Conservation (phyloP, 1,140 invertebrate species). For the Hypsibius dujardini region DNA sequence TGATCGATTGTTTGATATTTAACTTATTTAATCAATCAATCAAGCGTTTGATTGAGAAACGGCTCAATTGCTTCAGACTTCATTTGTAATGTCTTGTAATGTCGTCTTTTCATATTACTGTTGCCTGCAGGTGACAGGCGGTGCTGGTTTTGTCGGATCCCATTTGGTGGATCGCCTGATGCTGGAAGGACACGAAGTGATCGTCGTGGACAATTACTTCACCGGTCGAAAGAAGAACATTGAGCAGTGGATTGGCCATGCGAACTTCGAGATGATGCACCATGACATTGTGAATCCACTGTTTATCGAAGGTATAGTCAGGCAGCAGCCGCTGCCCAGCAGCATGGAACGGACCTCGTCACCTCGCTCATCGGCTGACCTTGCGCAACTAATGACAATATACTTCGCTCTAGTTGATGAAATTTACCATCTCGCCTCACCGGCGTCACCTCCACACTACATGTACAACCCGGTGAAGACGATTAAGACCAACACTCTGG, state of each 20-base stretch:
- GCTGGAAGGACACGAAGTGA: constrained; percentile 90
- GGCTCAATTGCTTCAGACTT: too few species aligned
- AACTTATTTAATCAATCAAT: too few species aligned
- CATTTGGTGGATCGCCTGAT: constrained; percentile 89
- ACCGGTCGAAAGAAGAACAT: constrained; percentile 90
- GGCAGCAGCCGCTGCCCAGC: too few species aligned
- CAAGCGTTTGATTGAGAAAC: too few species aligned
- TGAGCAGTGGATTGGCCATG: constrained; percentile 95
- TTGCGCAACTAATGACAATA: not conserved
- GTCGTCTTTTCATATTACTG: too few species aligned
- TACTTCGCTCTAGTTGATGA: constrained; percentile 56
- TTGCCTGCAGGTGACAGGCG: constrained; percentile 61
- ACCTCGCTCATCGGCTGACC: too few species aligned
- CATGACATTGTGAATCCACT: constrained; percentile 97
- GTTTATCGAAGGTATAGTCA: constrained; percentile 57
- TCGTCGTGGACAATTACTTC: constrained; percentile 95
- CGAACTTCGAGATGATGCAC: constrained; percentile 95
- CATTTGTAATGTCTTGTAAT: too few species aligned
- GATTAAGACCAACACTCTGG: constrained; percentile 95
- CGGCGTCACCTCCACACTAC: constrained; percentile 94
- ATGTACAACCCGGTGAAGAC: constrained; percentile 99
- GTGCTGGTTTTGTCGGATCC: constrained; percentile 95
- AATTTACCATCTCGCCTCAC: constrained; percentile 96
- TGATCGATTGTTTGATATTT: too few species aligned
- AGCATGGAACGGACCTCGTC: too few species aligned